Base-by-base conservation (phyloP, 2,113 vertebrate species). In the Etheostoma cragini region DNA sequence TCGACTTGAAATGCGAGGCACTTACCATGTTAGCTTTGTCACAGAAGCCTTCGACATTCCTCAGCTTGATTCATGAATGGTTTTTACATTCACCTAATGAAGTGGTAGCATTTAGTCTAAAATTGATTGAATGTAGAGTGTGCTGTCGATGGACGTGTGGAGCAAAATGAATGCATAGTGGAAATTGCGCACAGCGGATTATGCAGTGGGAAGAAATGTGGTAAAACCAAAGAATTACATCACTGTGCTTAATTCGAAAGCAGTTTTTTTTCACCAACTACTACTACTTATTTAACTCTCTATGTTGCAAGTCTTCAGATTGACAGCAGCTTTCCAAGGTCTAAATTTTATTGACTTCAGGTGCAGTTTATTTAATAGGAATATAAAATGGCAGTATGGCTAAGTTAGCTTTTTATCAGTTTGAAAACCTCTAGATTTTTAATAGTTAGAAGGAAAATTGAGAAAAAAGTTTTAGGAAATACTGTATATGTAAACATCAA, bases 41-140 rank as follows among this genome's bases (percentile, higher is more conserved):
- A 45, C 79, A 78, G 67, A 69, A 49, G 65, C n/a, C 11, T 22
- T 54, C 57, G 5, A 76, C 72, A 66, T 75, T 80, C 52, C 80
- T 86, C n/a, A 8, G 62, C n/a, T 19, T 22, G 33, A 76, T 78
- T 85, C 60, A 61, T 38, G 38, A 26, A 1, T 7, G 38, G 8
- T 47, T 72, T 46, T 56, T 52, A 11, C 4, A 16, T 72, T 22
- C 22, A 57, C 19, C 49, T 50, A 15, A 56, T 52, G n/a, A 60
- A 52, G 6, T 21, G 17, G 49, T 24, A n/a, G 6, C 57, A 24
- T 24, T 8, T 3, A 17, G 30, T 38, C 21, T 16, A 4, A 73
- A 61, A 50, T 14, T 21, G 24, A 15, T 46, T 1, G 26, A 22
- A 12, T 35, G n/a, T 8, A 6, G 19, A 62, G 11, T 21, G 33